Percentiles rank a stretch among this genome's conserved stretches.
Evolutionary conservation across 2,797 vertebrate genomes (phyloP).

Genomic region (Halcyon badia): DNA sequence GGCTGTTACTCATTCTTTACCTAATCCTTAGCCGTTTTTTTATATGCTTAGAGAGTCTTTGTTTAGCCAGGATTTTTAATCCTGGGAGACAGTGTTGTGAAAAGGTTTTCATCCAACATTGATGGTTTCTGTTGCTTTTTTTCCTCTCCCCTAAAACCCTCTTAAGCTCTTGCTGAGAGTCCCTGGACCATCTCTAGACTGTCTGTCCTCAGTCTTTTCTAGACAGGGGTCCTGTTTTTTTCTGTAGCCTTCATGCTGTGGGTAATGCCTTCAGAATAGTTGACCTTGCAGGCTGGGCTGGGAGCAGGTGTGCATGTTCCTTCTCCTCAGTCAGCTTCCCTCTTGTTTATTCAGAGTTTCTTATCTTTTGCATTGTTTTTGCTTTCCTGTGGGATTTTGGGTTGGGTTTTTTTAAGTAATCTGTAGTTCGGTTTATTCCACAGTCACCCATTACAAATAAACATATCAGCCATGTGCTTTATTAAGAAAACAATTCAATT

Average conservation of each 20-base stretch:
- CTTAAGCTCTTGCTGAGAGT: not conserved
- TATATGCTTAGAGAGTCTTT: not conserved
- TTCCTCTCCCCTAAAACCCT: not conserved
- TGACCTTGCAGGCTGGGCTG: not conserved
- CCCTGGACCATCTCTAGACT: not conserved
- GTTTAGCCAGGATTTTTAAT: not conserved
- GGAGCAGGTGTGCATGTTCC: not conserved
- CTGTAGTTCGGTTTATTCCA: not conserved
- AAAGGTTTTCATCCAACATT: not conserved
- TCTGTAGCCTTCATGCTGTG: not conserved
- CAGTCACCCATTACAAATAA: constrained; percentile 21
- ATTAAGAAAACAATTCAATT: constrained; percentile 41
- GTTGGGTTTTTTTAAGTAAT: not conserved
- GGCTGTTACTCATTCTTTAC: not conserved
- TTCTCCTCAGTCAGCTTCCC: not conserved
- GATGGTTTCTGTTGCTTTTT: not conserved
- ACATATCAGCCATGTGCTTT: not conserved
- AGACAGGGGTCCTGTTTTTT: not conserved
- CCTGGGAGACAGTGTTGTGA: not conserved
- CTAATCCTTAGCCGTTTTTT: not conserved
- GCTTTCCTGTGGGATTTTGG: not conserved
- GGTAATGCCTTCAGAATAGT: not conserved
- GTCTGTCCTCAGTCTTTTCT: not conserved
- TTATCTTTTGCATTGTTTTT: constrained; percentile 13
- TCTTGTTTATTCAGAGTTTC: not conserved